phyloP scores from a whole-genome alignment of 2,888 invertebrate genomes.

The Nemotelus nigrinus region DNA sequence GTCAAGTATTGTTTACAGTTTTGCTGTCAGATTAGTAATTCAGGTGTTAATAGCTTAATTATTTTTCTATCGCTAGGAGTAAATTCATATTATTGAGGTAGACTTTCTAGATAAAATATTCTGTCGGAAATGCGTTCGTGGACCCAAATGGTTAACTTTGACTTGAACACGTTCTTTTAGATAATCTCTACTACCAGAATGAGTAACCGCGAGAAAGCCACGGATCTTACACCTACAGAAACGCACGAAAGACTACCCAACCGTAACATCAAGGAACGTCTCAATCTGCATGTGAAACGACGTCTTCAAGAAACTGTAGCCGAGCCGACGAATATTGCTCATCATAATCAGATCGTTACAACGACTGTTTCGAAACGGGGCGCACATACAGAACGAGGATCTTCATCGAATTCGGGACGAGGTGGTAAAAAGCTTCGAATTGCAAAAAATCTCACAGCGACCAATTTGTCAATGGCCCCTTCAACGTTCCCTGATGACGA shows the following conservation, averaged over 20 bases:
- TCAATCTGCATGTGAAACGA: conserved; percentile 62
- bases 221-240: background rate
- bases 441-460: conserved; percentile 47
- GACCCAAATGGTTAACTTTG: no score
- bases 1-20: no score
- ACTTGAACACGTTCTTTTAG: no score
- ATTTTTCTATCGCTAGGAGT: no score
- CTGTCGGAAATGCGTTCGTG: no score
- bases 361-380: background rate
- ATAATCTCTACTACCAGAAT: background rate
- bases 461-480: background rate
- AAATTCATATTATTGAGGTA: no score
- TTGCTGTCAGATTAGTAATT: no score
- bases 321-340: conserved; percentile 7
- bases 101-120: no score
- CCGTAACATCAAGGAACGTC: conserved; percentile 60
- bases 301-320: conserved; percentile 58
- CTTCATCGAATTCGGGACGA: conserved; percentile 38
- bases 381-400: conserved; percentile 3
- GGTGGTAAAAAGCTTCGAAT: conserved; percentile 48
- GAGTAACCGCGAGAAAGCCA: conserved; percentile 20
- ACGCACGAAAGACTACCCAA: conserved; percentile 51
- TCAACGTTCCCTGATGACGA: conserved; percentile 49
- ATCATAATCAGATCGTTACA: background rate
- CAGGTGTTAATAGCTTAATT: no score